Percentiles rank a stretch among this genome's conserved stretches.
phyloP scores from a whole-genome alignment of 92 coral and sea anemone genomes.

The Micromussa lordhowensis region DNA sequence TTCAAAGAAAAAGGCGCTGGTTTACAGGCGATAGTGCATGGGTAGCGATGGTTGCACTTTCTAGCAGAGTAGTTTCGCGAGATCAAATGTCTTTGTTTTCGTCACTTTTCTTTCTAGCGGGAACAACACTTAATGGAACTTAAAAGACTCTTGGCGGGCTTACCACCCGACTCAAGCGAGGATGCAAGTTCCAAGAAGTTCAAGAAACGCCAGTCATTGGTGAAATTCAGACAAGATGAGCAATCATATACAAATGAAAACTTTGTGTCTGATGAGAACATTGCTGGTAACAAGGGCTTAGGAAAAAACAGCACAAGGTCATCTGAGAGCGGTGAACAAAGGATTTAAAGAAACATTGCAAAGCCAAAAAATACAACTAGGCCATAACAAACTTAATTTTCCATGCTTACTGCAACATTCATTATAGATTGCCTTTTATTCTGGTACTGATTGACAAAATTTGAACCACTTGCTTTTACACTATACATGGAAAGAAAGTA shows the following conservation, averaged over 20 bases:
- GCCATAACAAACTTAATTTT: neutral
- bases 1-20: no score
- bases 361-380: neutral
- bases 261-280: slow-evolving; percentile 19
- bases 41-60: no score
- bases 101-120: slow-evolving; percentile 26
- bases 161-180: slow-evolving; percentile 41
- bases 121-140: slow-evolving; percentile 79
- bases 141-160: slow-evolving; percentile 54
- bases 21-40: no score
- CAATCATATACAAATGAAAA: slow-evolving; percentile 30
- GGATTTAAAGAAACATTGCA: neutral
- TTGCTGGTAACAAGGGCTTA: neutral
- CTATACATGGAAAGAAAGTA: neutral
- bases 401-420: no score
- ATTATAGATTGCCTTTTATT: no score
- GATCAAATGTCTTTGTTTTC: neutral
- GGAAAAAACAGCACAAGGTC: slow-evolving; percentile 14
- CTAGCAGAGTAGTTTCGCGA: neutral
- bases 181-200: slow-evolving; percentile 13
- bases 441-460: no score
- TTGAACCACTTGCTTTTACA: neutral
- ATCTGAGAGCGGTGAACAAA: neutral
- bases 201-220: slow-evolving; percentile 38
- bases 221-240: slow-evolving; percentile 29